Percentiles rank a stretch among this genome's conserved stretches.
phyloP scores from a whole-genome alignment of 1,140 invertebrate genomes.

The Aporrectodea caliginosa region DNA sequence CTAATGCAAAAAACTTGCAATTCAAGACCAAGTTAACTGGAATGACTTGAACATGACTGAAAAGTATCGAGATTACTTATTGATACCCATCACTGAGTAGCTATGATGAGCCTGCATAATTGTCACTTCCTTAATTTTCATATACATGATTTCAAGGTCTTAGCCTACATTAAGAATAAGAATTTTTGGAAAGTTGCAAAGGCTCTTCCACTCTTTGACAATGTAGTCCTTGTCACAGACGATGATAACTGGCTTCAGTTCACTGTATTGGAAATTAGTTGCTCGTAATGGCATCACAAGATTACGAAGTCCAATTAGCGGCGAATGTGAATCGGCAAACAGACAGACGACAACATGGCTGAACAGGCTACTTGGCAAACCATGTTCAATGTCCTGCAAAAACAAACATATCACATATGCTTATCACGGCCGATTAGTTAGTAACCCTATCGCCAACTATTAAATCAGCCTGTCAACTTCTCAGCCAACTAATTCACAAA shows the following conservation, averaged over 20 bases:
- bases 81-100: too few species aligned
- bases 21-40: too few species aligned
- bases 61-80: too few species aligned
- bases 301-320: slow-evolving; percentile 73
- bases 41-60: too few species aligned
- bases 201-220: slow-evolving; percentile 91
- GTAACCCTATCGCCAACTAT: too few species aligned
- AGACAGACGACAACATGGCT: slow-evolving; percentile 93
- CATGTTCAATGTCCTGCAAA: background rate
- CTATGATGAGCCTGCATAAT: too few species aligned
- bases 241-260: slow-evolving; percentile 96
- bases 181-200: slow-evolving; percentile 51
- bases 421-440: too few species aligned
- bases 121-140: too few species aligned
- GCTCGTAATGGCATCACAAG: slow-evolving; percentile 63
- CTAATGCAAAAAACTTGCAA: too few species aligned
- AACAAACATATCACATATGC: background rate
- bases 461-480: too few species aligned
- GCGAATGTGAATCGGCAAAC: slow-evolving; percentile 97
- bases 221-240: slow-evolving; percentile 97
- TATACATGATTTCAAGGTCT: background rate
- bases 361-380: background rate
- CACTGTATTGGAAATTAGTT: slow-evolving; percentile 98
- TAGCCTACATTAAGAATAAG: slow-evolving; percentile 9
- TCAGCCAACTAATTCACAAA: too few species aligned